phyloP scores from a whole-genome alignment of 2,797 vertebrate species.

The Sebastolobus alascanus region DNA sequence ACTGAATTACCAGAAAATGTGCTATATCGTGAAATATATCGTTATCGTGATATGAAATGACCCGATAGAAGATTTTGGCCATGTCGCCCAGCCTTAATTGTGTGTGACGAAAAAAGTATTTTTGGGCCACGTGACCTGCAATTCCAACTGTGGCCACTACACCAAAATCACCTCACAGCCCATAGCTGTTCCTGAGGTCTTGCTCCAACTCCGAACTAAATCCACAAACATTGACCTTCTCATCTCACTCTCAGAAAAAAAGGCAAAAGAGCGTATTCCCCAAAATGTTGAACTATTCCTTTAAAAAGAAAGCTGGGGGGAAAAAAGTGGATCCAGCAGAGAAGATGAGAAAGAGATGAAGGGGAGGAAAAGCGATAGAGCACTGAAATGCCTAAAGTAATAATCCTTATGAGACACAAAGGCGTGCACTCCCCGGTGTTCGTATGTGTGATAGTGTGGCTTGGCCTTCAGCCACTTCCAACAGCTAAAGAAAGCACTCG shows the following conservation, averaged over 20 bases:
- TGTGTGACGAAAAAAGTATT: background rate
- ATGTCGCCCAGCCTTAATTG: too few relatives aligned
- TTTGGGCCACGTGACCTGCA: background rate
- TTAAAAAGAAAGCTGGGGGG: slow-evolving; percentile 12
- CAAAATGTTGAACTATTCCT: slow-evolving; percentile 23
- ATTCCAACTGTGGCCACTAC: slow-evolving; percentile 6
- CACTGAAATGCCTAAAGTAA: slow-evolving; percentile 62
- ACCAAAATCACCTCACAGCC: background rate
- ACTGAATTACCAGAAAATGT: too few relatives aligned
- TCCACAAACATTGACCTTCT: slow-evolving; percentile 13
- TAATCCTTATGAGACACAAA: slow-evolving; percentile 73
- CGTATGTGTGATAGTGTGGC: slow-evolving; percentile 75
- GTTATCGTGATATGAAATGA: too few relatives aligned
- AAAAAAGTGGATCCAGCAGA: background rate
- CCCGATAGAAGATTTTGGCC: too few relatives aligned
- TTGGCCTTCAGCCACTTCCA: slow-evolving; percentile 81
- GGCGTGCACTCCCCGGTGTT: slow-evolving; percentile 59
- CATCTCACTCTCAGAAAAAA: slow-evolving; percentile 12
- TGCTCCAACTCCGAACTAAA: background rate
- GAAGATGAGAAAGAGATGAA: slow-evolving; percentile 25
- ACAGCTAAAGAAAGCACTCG: slow-evolving; percentile 75
- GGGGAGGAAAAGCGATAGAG: slow-evolving; percentile 36
- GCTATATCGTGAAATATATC: too few relatives aligned
- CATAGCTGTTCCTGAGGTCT: background rate
- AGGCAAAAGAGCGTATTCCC: background rate